These are phyloP conservation scores for Laupala kohalensis DNA, from an alignment of 1,140 invertebrate genomes.

Conservation along the genomic window DNA sequence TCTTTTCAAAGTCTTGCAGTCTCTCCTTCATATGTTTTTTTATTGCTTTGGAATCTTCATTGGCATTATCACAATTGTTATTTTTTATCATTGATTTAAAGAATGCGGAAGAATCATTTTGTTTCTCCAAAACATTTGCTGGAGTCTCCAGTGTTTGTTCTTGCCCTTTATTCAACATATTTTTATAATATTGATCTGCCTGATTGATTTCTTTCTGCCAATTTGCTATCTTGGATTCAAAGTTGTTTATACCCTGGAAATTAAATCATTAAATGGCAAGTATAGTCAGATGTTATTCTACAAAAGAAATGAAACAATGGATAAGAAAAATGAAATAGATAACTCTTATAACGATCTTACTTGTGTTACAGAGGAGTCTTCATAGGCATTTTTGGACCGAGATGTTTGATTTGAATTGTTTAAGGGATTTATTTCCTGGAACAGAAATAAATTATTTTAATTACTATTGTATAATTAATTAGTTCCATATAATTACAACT, in stretches of 20 bases:
- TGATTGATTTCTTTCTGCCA: conserved; percentile 12
- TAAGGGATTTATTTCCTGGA: no score
- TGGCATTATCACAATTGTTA: neutral
- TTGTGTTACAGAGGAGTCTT: neutral
- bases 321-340: no score
- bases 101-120: neutral
- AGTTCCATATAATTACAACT: no score
- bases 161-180: neutral
- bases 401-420: no score
- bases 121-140: neutral
- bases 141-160: neutral
- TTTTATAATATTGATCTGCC: conserved; percentile 1
- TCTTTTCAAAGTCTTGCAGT: neutral
- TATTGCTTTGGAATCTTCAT: neutral
- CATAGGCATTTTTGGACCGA: no score
- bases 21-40: neutral
- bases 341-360: no score
- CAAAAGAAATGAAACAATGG: no score
- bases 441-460: no score
- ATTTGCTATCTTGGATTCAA: conserved; percentile 2
- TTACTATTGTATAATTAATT: no score
- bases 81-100: neutral
- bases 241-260: neutral
- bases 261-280: neutral
- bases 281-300: no score